Base-by-base conservation (phyloP, 2,797 vertebrate species). In the Arremon aurantiirostris region DNA sequence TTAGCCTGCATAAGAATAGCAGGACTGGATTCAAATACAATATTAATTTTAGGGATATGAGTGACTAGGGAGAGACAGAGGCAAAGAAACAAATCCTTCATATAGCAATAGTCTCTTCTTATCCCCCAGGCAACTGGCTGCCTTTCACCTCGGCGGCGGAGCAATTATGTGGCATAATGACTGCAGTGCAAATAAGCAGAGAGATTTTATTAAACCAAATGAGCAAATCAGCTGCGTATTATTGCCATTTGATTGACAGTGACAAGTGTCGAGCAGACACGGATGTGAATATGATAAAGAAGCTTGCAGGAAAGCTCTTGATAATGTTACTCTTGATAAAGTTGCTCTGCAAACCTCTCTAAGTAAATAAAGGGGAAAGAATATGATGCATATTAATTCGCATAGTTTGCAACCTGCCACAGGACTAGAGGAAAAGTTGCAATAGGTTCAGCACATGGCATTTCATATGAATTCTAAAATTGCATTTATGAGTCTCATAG, bases 151-250 rank as follows among this genome's bases (percentile, higher is more conserved):
- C 98, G 95, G 98, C 98, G 92, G 98, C 98, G 77, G 97, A 96
- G 99, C 99, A 99, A 99, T 99, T 99, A 99, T 98, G 98, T 97
- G 98, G 98, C 99, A 98, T 99, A 99, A 99, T 99, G 99, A 99
- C 98, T 99, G 98, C 98, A 97, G 98, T 99, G 98, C 98, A 99
- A 99, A 99, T 99, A 99, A 99, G 99, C 98, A 98, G 97, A 97
- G 98, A 99, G 99, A 99, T 99, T 99, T 99, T 99, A 99, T 99
- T 99, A 99, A 99, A 99, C 99, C 99, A 99, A 99, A 99, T 99
- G 99, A 99, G 99, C 99, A 99, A 99, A 99, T 99, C 98, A 99
- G 98, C 98, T 98, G 98, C 98, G 98, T 99, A 98, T 99, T 99
- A 99, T 99, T 99, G 98, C 98, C 97, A 98, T 97, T 98, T 99